These are phyloP conservation scores for Eucidaris tribuloides DNA, from an alignment of 35 echinoderm and acorn worm genomes.

Conservation along the genomic window DNA sequence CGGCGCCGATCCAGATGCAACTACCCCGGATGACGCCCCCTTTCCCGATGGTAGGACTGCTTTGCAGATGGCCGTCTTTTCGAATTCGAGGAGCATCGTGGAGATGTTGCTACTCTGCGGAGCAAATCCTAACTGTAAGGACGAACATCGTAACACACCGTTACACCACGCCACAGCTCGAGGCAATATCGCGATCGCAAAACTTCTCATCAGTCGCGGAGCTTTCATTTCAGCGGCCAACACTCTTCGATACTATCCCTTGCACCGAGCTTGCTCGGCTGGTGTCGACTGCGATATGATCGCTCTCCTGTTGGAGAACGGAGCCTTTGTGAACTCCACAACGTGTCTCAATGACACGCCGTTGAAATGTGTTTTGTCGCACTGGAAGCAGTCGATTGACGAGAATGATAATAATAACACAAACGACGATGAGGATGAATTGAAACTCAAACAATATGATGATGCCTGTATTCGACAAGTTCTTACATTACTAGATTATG, in stretches of 20 bases:
- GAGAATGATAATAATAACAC: not conserved
- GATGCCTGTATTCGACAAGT: not conserved
- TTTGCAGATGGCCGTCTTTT: conserved; percentile 68
- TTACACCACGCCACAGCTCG: conserved; percentile 82
- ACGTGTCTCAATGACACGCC: conserved; percentile 70
- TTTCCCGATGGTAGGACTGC: conserved; percentile 46
- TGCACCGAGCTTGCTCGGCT: conserved; percentile 80
- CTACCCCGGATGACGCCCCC: conserved; percentile 14
- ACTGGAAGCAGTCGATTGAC: conserved; percentile 5
- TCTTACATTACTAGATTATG: conserved; percentile 16
- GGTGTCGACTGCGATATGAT: conserved; percentile 54
- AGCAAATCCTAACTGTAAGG: conserved; percentile 73
- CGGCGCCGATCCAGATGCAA: conserved; percentile 69
- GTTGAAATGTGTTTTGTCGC: conserved; percentile 48
- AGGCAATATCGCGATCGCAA: conserved; percentile 61
- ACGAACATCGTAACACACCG: conserved; percentile 72
- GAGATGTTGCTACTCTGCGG: conserved; percentile 67
- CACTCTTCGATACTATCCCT: conserved; percentile 58
- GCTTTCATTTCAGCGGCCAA: conserved; percentile 64
- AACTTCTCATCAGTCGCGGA: conserved; percentile 64
- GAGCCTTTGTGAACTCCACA: conserved; percentile 62
- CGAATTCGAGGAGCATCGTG: conserved; percentile 42
- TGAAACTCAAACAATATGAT: not conserved
- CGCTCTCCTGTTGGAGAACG: conserved; percentile 54
- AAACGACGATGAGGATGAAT: not conserved